Percentiles rank a stretch among this genome's conserved stretches.
phyloP scores from a whole-genome alignment of 1,140 invertebrate genomes.

The Anastrepha ludens region DNA sequence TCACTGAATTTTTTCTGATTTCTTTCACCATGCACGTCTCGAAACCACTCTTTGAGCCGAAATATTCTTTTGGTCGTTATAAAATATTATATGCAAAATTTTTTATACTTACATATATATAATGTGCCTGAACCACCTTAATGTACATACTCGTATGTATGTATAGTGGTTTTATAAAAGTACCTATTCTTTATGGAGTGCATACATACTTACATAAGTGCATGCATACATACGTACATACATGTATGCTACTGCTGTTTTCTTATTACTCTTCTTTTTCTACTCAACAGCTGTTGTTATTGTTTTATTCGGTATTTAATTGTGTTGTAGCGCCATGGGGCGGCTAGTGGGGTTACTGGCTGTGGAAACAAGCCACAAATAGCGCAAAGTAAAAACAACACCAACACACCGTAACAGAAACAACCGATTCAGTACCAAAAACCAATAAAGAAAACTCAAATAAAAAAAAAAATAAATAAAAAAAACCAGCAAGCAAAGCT shows the following conservation, averaged over 20 bases:
- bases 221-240: neutral
- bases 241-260: neutral
- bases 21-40: too few species aligned
- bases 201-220: neutral
- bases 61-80: too few species aligned
- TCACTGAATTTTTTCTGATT: too few species aligned
- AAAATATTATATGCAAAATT: too few species aligned
- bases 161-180: neutral
- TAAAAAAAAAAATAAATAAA: too few species aligned
- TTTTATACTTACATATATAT: too few species aligned
- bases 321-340: constrained; percentile 1
- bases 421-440: neutral
- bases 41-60: too few species aligned
- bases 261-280: neutral
- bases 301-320: constrained; percentile 34
- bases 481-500: neutral
- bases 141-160: too few species aligned
- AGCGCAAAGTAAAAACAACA: neutral
- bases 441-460: too few species aligned
- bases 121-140: too few species aligned
- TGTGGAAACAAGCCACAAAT: constrained; percentile 1
- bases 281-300: constrained; percentile 25
- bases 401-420: neutral
- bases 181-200: neutral
- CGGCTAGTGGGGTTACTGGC: neutral